Conservation (phyloP, 2,888 invertebrate genomes). For the Rhimphoctona megacephalus region DNA sequence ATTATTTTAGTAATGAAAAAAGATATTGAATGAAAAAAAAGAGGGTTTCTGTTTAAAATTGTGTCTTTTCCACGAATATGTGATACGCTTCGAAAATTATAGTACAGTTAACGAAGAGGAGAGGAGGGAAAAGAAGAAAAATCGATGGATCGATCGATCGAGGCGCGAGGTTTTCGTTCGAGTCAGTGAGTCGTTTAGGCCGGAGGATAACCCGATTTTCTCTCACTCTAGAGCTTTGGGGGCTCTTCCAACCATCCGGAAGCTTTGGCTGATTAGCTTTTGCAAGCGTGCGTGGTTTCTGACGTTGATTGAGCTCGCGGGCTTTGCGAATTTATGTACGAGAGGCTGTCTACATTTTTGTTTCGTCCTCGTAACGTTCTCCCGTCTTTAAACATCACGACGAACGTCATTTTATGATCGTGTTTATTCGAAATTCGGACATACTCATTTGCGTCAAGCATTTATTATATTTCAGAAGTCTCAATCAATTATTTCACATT, state of each 20-base stretch:
- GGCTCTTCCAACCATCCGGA: constrained; percentile 69
- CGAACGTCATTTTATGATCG: not conserved
- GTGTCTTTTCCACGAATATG: not conserved
- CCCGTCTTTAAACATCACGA: not conserved
- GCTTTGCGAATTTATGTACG: constrained; percentile 13
- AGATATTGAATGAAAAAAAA: not conserved
- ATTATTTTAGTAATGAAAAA: not conserved
- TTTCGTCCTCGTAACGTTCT: not conserved
- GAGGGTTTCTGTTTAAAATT: not conserved
- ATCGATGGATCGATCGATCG: constrained; percentile 46
- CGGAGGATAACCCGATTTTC: constrained; percentile 58
- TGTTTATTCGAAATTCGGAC: not conserved
- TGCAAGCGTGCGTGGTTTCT: constrained; percentile 73
- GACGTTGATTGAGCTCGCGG: constrained; percentile 75
- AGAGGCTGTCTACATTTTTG: constrained; percentile 42
- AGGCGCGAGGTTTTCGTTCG: constrained; percentile 18
- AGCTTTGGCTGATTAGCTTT: constrained; percentile 76
- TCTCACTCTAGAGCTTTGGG: constrained; percentile 42
- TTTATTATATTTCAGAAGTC: not conserved
- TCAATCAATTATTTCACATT: not conserved
- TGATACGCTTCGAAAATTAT: not conserved
- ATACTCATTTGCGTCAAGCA: not conserved
- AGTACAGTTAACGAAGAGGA: not conserved
- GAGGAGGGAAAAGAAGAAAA: not conserved
- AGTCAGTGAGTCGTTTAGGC: constrained; percentile 22